phyloP scores from a whole-genome alignment of 2,888 invertebrate species.

The Eugnorisma glareosa region DNA sequence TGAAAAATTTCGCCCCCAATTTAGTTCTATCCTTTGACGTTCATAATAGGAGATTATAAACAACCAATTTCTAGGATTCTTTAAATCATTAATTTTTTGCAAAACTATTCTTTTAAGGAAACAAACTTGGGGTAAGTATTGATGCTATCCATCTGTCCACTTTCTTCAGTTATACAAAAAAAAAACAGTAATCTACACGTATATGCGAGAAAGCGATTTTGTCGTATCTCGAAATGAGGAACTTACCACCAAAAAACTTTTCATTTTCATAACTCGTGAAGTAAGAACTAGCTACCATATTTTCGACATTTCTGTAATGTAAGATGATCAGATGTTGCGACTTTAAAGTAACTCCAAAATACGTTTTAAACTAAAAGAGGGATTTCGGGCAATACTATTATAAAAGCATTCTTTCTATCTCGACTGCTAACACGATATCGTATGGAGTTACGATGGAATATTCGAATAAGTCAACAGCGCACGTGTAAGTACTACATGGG shows the following conservation, averaged over 20 bases:
- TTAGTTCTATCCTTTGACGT: background rate
- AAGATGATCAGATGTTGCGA: background rate
- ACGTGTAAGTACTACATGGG: background rate
- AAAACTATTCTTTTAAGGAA: background rate
- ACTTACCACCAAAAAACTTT: background rate
- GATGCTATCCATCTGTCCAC: background rate
- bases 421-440: background rate
- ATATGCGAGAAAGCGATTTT: background rate
- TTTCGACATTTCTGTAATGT: background rate
- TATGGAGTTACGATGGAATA: background rate
- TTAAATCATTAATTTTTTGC: background rate
- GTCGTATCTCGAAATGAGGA: conserved; percentile 5
- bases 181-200: background rate
- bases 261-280: background rate
- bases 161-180: background rate
- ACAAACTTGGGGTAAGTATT: background rate
- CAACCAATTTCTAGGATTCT: background rate
- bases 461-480: background rate
- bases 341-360: background rate
- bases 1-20: too few species aligned
- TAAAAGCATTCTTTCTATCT: background rate
- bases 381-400: background rate
- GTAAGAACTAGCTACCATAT: background rate
- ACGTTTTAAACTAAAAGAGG: background rate
- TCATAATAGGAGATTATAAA: background rate